Base-by-base conservation (phyloP, 2,797 vertebrate genomes). In the Psittacula derbiana region DNA sequence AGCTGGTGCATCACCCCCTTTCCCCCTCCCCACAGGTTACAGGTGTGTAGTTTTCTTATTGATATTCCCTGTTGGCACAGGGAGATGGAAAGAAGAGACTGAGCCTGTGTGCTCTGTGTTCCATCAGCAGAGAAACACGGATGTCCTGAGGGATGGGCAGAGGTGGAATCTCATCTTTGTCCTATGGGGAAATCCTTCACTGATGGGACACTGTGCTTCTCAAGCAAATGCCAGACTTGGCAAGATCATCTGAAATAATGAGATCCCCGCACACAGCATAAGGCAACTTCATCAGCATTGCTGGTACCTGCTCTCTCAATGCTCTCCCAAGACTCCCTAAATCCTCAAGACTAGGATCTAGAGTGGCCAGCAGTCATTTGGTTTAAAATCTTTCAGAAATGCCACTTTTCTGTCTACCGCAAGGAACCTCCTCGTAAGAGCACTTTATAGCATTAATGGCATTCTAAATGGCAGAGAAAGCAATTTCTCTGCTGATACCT, bases 401-500 rank as follows among this genome's bases (percentile, higher is more conserved):
- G 8, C 7, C n/a, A 40, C 30, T 58, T 53, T 36, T 55, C 33
- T 31, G 7, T 16, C 50, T 70, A 10, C 30, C 0, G 0, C 30
- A 55, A 47, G 50, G 24, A 79, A 7, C 25, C 7, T 60, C 66
- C 38, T 80, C 13, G 3, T 23, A 55, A 70, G 43, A 80, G 20
- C 20, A 64, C 0, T 0, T 24, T 44, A 30, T 25, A 23, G 33
- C 33, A 58, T 17, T 18, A 3, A 28, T 0, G 0, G 31, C 28
- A 57, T 49, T 78, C 74, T 27, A 61, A 78, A 64, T 4, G 14
- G 16, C 33, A 38, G 20, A 65, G 16, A 43, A 66, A 83, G 5
- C 24, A 3, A 12, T 21, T 84, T 58, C 58, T 19, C 46, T 80
- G 66, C 49, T 20, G 25, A 38, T 69, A 65, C 46, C 65, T 28